Conservation (phyloP, 2,888 invertebrate species). For the Drosophila cognata region DNA sequence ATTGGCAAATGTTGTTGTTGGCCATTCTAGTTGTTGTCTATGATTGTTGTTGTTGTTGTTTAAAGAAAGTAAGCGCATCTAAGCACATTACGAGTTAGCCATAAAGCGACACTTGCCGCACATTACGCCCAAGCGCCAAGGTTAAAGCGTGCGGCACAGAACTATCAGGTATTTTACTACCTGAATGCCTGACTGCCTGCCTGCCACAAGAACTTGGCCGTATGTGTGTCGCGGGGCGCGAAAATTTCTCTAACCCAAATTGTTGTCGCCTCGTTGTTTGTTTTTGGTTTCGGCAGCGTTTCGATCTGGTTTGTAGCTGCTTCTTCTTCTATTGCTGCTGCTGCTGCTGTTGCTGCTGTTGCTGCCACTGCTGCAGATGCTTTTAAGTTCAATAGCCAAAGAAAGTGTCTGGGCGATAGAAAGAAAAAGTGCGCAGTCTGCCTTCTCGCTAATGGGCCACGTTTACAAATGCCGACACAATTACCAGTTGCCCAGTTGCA, state of each 20-base stretch:
- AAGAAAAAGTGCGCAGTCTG: slow-evolving; percentile 73
- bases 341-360: slow-evolving; percentile 38
- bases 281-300: slow-evolving; percentile 44
- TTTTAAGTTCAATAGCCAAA: slow-evolving; percentile 79
- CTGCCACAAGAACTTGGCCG: slow-evolving; percentile 66
- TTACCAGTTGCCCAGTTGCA: slow-evolving; percentile 17
- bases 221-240: slow-evolving; percentile 72
- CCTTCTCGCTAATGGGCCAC: slow-evolving; percentile 45
- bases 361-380: slow-evolving; percentile 47
- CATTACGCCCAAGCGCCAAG: slow-evolving; percentile 77
- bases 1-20: slow-evolving; percentile 63
- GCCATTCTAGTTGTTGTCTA: slow-evolving; percentile 11
- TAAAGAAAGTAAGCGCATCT: slow-evolving; percentile 78
- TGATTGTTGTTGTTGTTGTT: slow-evolving; percentile 16
- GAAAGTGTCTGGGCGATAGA: slow-evolving; percentile 72
- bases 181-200: slow-evolving; percentile 3
- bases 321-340: slow-evolving; percentile 14
- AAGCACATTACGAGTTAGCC: slow-evolving; percentile 69
- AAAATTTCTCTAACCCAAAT: slow-evolving; percentile 80
- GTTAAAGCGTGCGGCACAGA: slow-evolving; percentile 77
- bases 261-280: slow-evolving; percentile 52
- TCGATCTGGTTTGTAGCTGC: slow-evolving; percentile 55
- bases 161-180: slow-evolving; percentile 32
- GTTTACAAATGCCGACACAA: slow-evolving; percentile 37
- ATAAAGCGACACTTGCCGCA: slow-evolving; percentile 64